These are phyloP conservation scores for Paramisgurnus dabryanus DNA, from an alignment of 2,113 vertebrate species.

Conservation along the genomic window DNA sequence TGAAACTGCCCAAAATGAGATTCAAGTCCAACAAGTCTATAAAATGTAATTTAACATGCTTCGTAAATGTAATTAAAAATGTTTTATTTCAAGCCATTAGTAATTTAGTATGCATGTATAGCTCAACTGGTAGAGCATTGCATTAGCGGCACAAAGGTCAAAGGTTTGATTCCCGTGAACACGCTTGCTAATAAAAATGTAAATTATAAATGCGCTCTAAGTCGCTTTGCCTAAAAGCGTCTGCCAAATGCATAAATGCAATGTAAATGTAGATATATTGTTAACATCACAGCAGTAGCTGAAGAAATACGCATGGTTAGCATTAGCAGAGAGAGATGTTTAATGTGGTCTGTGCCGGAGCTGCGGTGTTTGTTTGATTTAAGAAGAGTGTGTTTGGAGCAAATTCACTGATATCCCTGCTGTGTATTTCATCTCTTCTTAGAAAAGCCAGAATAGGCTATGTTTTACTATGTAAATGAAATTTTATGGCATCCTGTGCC, in stretches of 20 bases:
- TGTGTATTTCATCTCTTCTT: conserved; percentile 13
- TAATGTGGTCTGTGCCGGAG: background rate
- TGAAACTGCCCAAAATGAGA: background rate
- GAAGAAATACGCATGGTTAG: conserved; percentile 10
- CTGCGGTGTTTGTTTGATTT: conserved; percentile 18
- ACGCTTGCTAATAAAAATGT: no score
- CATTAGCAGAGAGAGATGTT: background rate
- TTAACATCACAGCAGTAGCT: conserved; percentile 1
- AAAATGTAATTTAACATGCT: conserved; percentile 9
- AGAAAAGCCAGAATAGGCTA: background rate
- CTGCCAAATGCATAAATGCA: no score
- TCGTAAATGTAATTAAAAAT: conserved; percentile 32
- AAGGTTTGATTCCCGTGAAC: no score
- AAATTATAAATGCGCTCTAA: no score
- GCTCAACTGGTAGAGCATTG: no score
- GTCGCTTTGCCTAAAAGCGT: no score
- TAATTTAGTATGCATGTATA: conserved; percentile 25
- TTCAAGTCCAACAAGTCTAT: conserved; percentile 13
- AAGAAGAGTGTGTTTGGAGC: conserved; percentile 4
- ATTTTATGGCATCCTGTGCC: background rate
- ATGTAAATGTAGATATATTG: conserved; percentile 1
- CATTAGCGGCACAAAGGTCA: no score
- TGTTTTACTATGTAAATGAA: background rate
- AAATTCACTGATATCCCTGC: conserved; percentile 18
- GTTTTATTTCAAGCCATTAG: conserved; percentile 14